These are phyloP conservation scores for Lepidurus apus DNA, from an alignment of 1,140 invertebrate genomes.

Conservation along the genomic window DNA sequence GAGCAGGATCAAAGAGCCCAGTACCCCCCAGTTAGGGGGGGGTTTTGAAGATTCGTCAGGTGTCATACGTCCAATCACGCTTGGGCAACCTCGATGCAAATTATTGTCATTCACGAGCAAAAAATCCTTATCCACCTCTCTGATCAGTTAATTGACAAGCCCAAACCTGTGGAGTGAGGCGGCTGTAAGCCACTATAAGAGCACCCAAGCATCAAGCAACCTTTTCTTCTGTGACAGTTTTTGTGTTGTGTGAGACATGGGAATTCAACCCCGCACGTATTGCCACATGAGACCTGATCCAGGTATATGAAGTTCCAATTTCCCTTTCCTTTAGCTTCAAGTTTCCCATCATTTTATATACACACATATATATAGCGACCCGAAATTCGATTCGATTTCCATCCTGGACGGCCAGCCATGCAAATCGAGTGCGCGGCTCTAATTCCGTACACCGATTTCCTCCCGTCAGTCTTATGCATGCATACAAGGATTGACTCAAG, in stretches of 20 bases:
- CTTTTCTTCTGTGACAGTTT: constrained; percentile 9
- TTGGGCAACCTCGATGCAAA: background rate
- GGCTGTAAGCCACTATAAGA: background rate
- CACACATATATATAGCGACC: background rate
- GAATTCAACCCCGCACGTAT: constrained; percentile 5
- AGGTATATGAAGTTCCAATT: background rate
- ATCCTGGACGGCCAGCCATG: background rate
- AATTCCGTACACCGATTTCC: constrained; percentile 7
- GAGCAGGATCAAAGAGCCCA: background rate
- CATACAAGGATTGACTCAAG: background rate
- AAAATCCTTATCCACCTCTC: background rate
- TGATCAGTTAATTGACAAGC: constrained; percentile 2
- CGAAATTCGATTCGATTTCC: background rate
- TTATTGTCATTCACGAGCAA: background rate
- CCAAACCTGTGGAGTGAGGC: background rate
- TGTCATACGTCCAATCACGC: background rate
- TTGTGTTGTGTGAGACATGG: background rate
- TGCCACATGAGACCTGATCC: background rate
- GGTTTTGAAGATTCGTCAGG: background rate
- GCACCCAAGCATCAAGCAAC: background rate
- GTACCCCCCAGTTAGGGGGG: no score
- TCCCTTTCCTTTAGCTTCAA: background rate
- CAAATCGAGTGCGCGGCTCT: background rate
- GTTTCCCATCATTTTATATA: background rate
- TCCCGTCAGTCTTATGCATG: background rate